A percentile compares a stretch with the other conserved stretches of the same genome.
phyloP scores from a whole-genome alignment of 2,888 invertebrate genomes.

The Actias luna region DNA sequence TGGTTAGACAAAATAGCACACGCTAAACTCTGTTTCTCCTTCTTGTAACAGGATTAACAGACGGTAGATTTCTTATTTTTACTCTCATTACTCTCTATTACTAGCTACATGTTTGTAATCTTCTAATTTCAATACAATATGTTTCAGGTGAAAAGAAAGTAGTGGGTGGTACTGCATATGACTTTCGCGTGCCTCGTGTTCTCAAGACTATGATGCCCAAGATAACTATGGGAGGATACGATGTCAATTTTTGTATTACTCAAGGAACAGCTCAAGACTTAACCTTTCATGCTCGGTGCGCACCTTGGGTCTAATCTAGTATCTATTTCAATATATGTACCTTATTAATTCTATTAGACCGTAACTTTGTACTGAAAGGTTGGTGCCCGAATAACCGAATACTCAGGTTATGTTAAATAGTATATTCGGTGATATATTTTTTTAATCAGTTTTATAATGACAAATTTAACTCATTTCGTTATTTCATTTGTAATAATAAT shows the following conservation, averaged over 20 bases:
- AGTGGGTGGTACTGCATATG: slow-evolving; percentile 87
- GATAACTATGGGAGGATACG: slow-evolving; percentile 88
- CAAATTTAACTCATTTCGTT: no score
- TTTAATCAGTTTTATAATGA: no score
- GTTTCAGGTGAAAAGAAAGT: slow-evolving; percentile 84
- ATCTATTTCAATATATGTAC: neutral
- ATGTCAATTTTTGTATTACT: slow-evolving; percentile 90
- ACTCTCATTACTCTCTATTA: neutral
- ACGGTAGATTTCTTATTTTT: neutral
- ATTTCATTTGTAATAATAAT: no score
- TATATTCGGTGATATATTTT: no score
- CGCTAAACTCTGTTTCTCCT: no score
- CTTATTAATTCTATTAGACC: no score
- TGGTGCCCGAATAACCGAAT: no score
- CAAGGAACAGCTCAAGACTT: slow-evolving; percentile 79
- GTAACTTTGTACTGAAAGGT: no score
- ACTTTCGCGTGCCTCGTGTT: slow-evolving; percentile 85
- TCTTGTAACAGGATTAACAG: neutral
- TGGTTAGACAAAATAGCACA: no score
- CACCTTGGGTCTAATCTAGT: neutral
- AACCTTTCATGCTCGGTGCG: slow-evolving; percentile 84
- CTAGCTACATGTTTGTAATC: neutral
- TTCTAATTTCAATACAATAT: neutral
- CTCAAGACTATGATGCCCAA: slow-evolving; percentile 85
- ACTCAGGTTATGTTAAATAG: no score